Evolutionary conservation across 2,888 invertebrate genomes (phyloP).

Genomic region (Lepidocyrtinus sp.): DNA sequence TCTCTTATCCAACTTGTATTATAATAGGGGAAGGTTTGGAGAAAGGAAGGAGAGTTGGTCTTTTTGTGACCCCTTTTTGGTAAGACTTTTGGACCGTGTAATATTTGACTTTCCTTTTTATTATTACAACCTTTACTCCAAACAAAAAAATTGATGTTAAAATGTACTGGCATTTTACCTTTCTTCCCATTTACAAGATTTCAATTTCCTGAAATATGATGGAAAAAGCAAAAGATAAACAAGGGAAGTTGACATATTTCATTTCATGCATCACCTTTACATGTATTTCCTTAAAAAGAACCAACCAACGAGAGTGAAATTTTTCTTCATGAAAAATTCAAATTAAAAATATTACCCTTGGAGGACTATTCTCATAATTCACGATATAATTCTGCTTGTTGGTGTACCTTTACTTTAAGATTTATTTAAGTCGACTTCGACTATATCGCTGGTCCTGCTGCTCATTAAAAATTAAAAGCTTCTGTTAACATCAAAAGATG

Average conservation of each 20-base stretch:
- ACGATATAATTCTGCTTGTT: not conserved
- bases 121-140: too few relatives aligned
- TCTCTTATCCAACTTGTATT: too few relatives aligned
- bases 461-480: slow-evolving; percentile 13
- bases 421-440: not conserved
- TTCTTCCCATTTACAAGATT: not conserved
- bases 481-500: too few relatives aligned
- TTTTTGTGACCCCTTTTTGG: too few relatives aligned
- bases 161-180: too few relatives aligned
- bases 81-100: too few relatives aligned
- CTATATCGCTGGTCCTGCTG: not conserved
- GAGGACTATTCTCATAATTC: not conserved
- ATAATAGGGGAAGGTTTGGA: too few relatives aligned
- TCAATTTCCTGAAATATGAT: not conserved
- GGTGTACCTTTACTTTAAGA: slow-evolving; percentile 1
- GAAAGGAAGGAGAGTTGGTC: too few relatives aligned
- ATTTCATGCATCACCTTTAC: too few relatives aligned
- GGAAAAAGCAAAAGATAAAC: not conserved
- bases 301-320: not conserved
- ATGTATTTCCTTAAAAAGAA: not conserved
- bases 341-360: not conserved
- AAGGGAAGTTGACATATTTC: slow-evolving; percentile 9
- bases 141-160: too few relatives aligned
- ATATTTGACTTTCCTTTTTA: too few relatives aligned
- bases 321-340: slow-evolving; percentile 6